Conservation (phyloP, 2,797 vertebrate species). For the Sitta carolinensis region DNA sequence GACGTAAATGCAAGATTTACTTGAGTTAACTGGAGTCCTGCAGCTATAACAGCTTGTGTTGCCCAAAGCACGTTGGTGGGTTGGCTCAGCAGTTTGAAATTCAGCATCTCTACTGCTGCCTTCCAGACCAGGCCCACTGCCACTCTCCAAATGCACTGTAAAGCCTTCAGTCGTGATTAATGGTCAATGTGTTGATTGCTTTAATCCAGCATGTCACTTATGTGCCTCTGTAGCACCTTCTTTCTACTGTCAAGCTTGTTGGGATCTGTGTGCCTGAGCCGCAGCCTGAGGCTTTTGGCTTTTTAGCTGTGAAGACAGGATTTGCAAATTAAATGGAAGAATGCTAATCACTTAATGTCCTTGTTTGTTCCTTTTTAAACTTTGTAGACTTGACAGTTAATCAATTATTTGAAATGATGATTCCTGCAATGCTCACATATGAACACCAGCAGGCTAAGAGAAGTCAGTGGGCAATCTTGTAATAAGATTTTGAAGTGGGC, state of each 20-base stretch:
- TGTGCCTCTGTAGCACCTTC: not conserved
- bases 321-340: slow-evolving; percentile 65
- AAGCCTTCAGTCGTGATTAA: slow-evolving; percentile 4
- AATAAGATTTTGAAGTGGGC: slow-evolving; percentile 3
- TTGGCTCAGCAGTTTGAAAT: not conserved
- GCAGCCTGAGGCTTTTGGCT: slow-evolving; percentile 60
- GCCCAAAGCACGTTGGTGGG: not conserved
- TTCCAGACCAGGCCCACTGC: not conserved
- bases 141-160: not conserved
- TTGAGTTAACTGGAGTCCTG: not conserved
- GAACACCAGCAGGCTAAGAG: slow-evolving; percentile 50
- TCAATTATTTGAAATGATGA: slow-evolving; percentile 79
- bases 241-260: slow-evolving; percentile 35
- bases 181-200: slow-evolving; percentile 41
- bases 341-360: slow-evolving; percentile 75
- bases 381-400: slow-evolving; percentile 77
- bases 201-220: slow-evolving; percentile 27
- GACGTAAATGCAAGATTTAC: not conserved
- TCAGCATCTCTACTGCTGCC: not conserved
- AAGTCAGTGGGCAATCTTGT: slow-evolving; percentile 33
- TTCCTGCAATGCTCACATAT: slow-evolving; percentile 69
- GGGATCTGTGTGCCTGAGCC: slow-evolving; percentile 11
- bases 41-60: not conserved
- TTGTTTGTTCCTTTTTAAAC: slow-evolving; percentile 80
- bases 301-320: slow-evolving; percentile 56